Conservation (phyloP, 2,797 vertebrate genomes). For the Myripristis jacobus region DNA sequence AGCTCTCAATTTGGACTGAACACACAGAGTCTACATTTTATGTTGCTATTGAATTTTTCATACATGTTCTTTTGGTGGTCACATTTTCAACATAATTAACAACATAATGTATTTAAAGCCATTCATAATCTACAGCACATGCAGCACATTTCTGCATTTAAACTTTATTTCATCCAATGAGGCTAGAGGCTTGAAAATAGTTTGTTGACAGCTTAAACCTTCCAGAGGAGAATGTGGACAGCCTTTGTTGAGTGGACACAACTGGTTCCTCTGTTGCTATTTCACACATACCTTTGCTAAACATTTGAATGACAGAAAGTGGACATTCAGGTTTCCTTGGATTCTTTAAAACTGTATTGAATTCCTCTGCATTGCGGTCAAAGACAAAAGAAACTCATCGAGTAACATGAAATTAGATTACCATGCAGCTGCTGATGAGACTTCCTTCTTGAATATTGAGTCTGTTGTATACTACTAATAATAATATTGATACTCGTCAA, state of each 20-base stretch:
- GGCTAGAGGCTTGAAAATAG: background rate
- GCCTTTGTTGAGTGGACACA: conserved; percentile 5
- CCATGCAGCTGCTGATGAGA: background rate
- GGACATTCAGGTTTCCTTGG: conserved; percentile 15
- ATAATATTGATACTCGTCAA: too few relatives aligned
- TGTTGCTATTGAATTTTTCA: too few relatives aligned
- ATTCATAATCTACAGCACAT: too few relatives aligned
- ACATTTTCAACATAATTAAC: too few relatives aligned
- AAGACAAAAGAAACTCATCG: background rate
- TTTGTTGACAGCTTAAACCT: background rate
- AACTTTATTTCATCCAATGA: background rate
- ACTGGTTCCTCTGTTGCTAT: conserved; percentile 15
- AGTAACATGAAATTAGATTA: background rate
- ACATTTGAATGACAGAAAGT: conserved; percentile 17
- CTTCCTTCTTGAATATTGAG: background rate
- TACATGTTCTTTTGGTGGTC: too few relatives aligned
- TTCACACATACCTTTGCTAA: background rate
- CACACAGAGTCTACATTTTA: too few relatives aligned
- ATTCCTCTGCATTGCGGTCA: background rate
- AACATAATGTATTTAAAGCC: too few relatives aligned
- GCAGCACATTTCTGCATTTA: background rate
- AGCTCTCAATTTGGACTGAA: too few relatives aligned
- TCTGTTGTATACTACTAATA: too few relatives aligned
- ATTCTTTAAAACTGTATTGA: background rate
- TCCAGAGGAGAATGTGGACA: background rate